phyloP scores from a whole-genome alignment of 2,113 vertebrate species.

The Elaphurus davidianus region DNA sequence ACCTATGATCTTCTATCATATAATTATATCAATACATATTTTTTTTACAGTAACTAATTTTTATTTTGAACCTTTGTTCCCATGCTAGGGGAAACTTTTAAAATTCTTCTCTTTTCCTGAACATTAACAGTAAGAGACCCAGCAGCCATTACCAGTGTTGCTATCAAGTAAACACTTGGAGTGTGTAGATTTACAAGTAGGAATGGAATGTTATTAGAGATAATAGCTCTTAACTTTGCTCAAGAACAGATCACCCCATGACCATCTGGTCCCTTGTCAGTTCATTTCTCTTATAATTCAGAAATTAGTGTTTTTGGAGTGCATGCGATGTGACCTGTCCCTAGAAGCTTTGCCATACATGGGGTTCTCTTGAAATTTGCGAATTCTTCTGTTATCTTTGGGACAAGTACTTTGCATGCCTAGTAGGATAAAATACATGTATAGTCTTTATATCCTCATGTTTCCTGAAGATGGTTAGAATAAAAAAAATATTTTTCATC shows the following conservation, averaged over 20 bases:
- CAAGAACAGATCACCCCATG: constrained; percentile 43
- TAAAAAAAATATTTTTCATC: neutral
- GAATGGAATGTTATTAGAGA: constrained; percentile 51
- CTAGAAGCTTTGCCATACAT: neutral
- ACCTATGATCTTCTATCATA: neutral
- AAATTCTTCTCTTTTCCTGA: constrained; percentile 3
- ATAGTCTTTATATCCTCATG: neutral
- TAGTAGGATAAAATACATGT: neutral
- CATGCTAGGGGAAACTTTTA: neutral
- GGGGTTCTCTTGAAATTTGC: neutral
- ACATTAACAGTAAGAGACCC: neutral
- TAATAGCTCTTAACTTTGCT: constrained; percentile 48
- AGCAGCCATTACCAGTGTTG: neutral
- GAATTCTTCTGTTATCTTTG: neutral
- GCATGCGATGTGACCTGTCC: neutral
- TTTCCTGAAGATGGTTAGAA: neutral
- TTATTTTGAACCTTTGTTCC: neutral
- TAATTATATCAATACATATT: neutral
- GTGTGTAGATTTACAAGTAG: constrained; percentile 45
- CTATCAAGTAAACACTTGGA: constrained; percentile 19
- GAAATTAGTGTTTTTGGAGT: constrained; percentile 26
- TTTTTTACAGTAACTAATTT: neutral
- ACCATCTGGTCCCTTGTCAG: constrained; percentile 38
- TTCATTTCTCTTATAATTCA: constrained; percentile 47
- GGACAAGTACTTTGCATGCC: neutral